Conservation (phyloP, 2,888 invertebrate genomes). For the Ophion ellenae region DNA sequence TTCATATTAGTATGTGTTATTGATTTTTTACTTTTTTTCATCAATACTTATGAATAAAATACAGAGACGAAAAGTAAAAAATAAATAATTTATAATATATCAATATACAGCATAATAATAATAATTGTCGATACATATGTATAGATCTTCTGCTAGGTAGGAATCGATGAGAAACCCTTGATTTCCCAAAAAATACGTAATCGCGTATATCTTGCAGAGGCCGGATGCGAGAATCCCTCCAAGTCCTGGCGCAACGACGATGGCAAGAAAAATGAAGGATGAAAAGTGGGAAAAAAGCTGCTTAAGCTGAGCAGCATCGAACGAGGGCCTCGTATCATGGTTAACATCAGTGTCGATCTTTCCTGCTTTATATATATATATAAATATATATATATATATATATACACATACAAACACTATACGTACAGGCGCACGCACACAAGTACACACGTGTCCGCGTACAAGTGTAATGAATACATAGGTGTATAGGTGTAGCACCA, state of each 20-base stretch:
- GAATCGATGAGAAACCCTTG: background rate
- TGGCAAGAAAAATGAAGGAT: background rate
- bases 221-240: background rate
- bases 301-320: background rate
- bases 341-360: background rate
- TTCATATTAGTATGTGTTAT: no score
- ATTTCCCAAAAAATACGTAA: background rate
- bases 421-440: background rate
- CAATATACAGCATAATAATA: no score
- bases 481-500: constrained; percentile 26
- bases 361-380: background rate
- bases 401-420: constrained; percentile 1
- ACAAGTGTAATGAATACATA: background rate
- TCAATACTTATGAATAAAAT: no score
- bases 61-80: no score
- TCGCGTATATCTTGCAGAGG: background rate
- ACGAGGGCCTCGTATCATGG: background rate
- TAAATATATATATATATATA: constrained; percentile 20
- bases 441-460: background rate
- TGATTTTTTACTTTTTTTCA: no score
- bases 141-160: no score
- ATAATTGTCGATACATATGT: no score
- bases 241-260: background rate
- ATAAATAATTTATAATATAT: no score
- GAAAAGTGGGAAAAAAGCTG: background rate